phyloP scores from a whole-genome alignment of 2,888 invertebrate species.

The Neocrepidodera transversa region DNA sequence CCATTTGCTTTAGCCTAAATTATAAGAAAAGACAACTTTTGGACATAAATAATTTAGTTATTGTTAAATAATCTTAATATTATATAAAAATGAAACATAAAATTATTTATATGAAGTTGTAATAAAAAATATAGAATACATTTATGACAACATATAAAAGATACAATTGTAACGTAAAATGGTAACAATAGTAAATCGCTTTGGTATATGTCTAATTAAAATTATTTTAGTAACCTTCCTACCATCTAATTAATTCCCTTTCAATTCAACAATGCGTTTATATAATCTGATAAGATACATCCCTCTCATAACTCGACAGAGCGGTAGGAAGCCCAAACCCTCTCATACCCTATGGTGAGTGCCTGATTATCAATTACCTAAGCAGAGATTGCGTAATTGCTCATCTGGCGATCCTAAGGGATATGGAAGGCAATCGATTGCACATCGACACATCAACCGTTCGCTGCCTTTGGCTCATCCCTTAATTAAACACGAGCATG shows the following conservation, averaged over 20 bases:
- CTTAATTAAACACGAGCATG: slow-evolving; percentile 53
- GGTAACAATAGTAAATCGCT: no score
- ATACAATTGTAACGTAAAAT: no score
- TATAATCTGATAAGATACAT: not conserved
- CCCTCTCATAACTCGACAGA: not conserved
- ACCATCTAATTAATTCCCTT: no score
- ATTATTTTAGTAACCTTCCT: no score
- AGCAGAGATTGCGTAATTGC: slow-evolving; percentile 68
- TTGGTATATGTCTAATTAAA: not conserved
- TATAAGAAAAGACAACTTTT: no score
- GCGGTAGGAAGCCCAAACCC: not conserved
- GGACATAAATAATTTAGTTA: no score
- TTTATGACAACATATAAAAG: no score
- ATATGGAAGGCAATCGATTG: slow-evolving; percentile 55
- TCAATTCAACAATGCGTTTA: not conserved
- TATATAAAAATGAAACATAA: no score
- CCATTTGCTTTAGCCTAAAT: no score
- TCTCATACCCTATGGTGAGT: slow-evolving; percentile 48
- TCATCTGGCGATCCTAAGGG: slow-evolving; percentile 62
- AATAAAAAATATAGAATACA: no score
- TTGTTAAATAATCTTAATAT: no score
- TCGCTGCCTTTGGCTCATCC: slow-evolving; percentile 49
- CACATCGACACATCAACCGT: slow-evolving; percentile 49
- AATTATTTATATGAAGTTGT: no score
- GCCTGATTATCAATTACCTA: slow-evolving; percentile 68